Percentiles rank a stretch among this genome's conserved stretches.
Evolutionary conservation across 2,113 vertebrate species (phyloP).

Genomic region (Hylia prasina): DNA sequence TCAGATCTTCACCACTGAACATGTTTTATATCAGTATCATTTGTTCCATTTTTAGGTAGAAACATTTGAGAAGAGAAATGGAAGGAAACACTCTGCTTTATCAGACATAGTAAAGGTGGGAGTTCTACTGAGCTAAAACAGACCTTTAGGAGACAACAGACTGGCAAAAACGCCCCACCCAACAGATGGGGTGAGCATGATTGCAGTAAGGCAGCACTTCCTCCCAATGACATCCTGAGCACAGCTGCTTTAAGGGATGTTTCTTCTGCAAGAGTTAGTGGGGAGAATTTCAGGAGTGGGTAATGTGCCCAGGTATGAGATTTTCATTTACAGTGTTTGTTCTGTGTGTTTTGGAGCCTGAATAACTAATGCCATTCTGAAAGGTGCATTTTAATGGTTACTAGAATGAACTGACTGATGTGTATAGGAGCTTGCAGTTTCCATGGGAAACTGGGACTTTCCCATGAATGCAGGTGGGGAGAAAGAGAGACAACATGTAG

Average conservation of each 20-base stretch:
- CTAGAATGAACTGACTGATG: background rate
- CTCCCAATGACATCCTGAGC: background rate
- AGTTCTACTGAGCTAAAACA: background rate
- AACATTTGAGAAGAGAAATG: background rate
- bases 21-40: background rate
- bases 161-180: background rate
- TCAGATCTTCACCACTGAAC: background rate
- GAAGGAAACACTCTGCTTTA: background rate
- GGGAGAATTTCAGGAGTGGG: background rate
- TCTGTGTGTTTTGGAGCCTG: background rate
- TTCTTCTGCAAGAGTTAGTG: background rate
- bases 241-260: background rate
- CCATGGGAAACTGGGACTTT: background rate
- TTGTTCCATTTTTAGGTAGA: background rate
- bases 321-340: background rate
- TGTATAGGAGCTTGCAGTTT: background rate
- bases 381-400: background rate
- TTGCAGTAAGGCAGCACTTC: background rate
- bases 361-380: background rate
- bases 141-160: background rate
- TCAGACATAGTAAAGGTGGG: background rate
- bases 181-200: background rate
- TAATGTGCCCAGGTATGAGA: accelerated
- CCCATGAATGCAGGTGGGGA: background rate
- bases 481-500: background rate